Conservation (phyloP, 2,113 vertebrate species). For the Athene noctua region DNA sequence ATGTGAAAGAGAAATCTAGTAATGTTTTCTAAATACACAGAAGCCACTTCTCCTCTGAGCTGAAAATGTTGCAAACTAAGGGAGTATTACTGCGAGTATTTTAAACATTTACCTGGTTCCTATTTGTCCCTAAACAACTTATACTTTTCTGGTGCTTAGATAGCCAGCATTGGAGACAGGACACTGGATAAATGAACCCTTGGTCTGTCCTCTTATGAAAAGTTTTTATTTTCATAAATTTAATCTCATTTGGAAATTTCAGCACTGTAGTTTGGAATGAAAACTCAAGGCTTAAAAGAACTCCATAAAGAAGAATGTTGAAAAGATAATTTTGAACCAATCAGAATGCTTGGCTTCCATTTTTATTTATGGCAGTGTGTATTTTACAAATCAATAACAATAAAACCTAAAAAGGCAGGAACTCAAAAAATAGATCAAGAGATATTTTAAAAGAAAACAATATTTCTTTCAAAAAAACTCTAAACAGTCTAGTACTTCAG, state of each 20-base stretch:
- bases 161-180: not conserved
- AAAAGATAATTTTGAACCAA: not conserved
- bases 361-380: not conserved
- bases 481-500: not conserved
- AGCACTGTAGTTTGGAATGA: not conserved
- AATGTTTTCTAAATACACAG: not conserved
- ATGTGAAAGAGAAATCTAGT: not conserved
- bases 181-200: not conserved
- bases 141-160: not conserved
- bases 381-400: not conserved
- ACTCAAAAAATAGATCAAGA: not conserved
- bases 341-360: not conserved
- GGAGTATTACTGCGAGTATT: not conserved
- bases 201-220: not conserved
- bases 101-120: not conserved
- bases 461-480: not conserved
- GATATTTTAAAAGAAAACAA: not conserved
- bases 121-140: not conserved
- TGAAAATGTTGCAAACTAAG: not conserved
- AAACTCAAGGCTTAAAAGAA: not conserved
- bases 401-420: not conserved
- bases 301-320: not conserved
- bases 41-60: not conserved
- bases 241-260: not conserved
- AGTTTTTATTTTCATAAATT: not conserved